Evolutionary conservation across 1,140 invertebrate genomes (phyloP).

Genomic region (Limonius californicus): DNA sequence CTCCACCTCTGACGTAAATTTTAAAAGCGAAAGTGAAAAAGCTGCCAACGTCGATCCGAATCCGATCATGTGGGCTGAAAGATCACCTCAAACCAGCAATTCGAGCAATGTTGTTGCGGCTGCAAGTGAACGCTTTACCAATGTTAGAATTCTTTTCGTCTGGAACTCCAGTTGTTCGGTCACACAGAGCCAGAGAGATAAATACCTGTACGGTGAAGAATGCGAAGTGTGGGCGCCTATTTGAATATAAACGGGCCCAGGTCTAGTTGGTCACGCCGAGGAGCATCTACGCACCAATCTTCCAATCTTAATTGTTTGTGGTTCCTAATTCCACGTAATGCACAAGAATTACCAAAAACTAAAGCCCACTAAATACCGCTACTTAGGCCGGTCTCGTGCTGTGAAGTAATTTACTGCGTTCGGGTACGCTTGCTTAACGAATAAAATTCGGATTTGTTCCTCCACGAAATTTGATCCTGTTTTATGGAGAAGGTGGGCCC

Average conservation of each 20-base stretch:
- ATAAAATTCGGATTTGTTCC: too few species aligned
- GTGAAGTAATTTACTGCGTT: too few species aligned
- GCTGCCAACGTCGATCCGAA: too few species aligned
- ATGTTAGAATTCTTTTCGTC: conserved; percentile 3
- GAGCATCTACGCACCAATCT: conserved; percentile 19
- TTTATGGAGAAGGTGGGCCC: too few species aligned
- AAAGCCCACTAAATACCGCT: neutral
- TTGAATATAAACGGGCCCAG: conserved; percentile 27
- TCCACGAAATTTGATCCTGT: too few species aligned
- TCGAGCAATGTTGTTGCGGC: too few species aligned
- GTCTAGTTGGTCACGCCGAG: conserved; percentile 23
- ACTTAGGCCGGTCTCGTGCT: too few species aligned
- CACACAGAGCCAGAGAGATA: neutral
- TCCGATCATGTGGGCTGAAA: too few species aligned
- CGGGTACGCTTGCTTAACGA: too few species aligned
- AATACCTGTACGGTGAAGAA: conserved; percentile 5
- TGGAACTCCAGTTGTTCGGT: conserved; percentile 7
- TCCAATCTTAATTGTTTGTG: conserved; percentile 24
- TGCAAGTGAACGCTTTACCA: neutral
- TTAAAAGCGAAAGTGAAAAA: too few species aligned
- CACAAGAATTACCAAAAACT: neutral
- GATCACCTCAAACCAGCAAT: too few species aligned
- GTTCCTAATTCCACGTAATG: neutral
- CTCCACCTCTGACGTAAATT: too few species aligned
- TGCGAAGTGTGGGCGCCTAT: conserved; percentile 25